These are phyloP conservation scores for Oxyteleia sp. DNA, from an alignment of 2,888 invertebrate species.

Conservation along the genomic window DNA sequence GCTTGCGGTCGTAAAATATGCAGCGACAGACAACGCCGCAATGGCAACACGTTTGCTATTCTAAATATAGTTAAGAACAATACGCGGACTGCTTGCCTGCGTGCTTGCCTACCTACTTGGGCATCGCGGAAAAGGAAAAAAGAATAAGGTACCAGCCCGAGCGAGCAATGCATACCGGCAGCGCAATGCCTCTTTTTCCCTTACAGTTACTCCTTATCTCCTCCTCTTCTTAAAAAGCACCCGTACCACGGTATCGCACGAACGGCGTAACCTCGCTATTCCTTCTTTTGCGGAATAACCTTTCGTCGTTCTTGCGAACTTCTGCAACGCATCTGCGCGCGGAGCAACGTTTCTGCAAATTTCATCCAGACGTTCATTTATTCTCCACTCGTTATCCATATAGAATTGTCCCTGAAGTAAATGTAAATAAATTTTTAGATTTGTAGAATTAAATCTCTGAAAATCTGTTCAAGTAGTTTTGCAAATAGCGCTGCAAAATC, in stretches of 20 bases:
- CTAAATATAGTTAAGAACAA: constrained; percentile 73
- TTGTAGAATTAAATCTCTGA: too few relatives aligned
- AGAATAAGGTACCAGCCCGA: constrained; percentile 49
- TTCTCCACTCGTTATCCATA: too few relatives aligned
- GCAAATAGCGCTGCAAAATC: too few relatives aligned
- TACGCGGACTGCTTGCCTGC: constrained; percentile 62
- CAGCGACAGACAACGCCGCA: constrained; percentile 55
- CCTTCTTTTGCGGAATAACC: constrained; percentile 13
- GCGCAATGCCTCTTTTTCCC: constrained; percentile 45
- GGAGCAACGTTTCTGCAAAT: not conserved
- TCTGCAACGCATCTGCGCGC: constrained; percentile 5
- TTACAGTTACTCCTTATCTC: constrained; percentile 60
- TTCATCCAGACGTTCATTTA: not conserved
- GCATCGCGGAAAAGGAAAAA: constrained; percentile 58
- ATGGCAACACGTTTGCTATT: constrained; percentile 70
- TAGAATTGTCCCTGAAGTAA: too few relatives aligned
- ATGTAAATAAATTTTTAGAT: too few relatives aligned
- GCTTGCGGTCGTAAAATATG: constrained; percentile 67
- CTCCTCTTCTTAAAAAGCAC: constrained; percentile 50
- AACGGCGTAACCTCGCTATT: constrained; percentile 22
- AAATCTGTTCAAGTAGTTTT: too few relatives aligned
- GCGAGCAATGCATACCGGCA: constrained; percentile 44
- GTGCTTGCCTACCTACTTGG: constrained; percentile 60
- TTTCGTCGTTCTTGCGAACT: constrained; percentile 35
- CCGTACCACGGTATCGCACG: constrained; percentile 50